Evolutionary conservation across 2,113 vertebrate genomes (phyloP).

Genomic region (Alligator mississippiensis): DNA sequence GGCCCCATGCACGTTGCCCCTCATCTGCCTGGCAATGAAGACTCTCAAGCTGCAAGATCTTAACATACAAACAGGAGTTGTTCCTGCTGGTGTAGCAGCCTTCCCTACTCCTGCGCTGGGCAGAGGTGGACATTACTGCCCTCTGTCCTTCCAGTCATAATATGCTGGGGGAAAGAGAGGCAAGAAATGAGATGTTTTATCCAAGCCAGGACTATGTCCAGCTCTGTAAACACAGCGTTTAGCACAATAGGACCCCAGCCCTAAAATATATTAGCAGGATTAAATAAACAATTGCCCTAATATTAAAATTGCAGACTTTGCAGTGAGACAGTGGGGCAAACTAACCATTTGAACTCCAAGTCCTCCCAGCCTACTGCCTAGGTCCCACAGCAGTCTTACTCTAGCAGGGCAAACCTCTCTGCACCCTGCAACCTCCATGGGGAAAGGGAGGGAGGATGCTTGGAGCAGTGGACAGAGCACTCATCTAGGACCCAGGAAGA

Average conservation of each 20-base stretch:
- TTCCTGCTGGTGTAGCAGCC: neutral
- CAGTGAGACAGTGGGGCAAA: slow-evolving; percentile 40
- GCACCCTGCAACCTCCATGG: neutral
- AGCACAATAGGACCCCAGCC: slow-evolving; percentile 19
- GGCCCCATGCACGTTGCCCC: neutral
- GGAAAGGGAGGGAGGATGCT: neutral
- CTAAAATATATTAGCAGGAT: neutral
- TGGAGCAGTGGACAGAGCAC: neutral
- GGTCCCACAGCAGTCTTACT: neutral
- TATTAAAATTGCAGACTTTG: slow-evolving; percentile 62
- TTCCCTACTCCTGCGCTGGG: neutral
- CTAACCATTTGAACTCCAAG: slow-evolving; percentile 1
- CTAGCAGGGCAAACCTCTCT: neutral
- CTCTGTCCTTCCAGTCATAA: neutral
- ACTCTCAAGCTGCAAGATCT: neutral
- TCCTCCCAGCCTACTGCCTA: neutral
- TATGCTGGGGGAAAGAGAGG: slow-evolving; percentile 5
- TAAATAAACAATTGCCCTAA: slow-evolving; percentile 55
- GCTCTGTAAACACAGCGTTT: neutral
- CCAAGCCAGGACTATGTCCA: neutral
- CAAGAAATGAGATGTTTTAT: slow-evolving; percentile 10
- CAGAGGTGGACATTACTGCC: neutral
- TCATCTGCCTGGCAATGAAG: neutral
- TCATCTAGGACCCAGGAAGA: neutral
- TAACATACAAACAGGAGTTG: neutral